phyloP scores from a whole-genome alignment of 2,113 vertebrate species.

The Bos taurus region ARS-UCD2.0 NC_037332.1:95451001-95451500 shows the following conservation, averaged over 20 bases:
- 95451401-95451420: constrained; percentile 75
- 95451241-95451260: constrained; percentile 25
- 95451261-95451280: constrained; percentile 25
- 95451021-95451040: constrained; percentile 36
- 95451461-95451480: constrained; percentile 70
- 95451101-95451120: constrained; percentile 29
- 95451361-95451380: constrained; percentile 76
- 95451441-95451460: constrained; percentile 78
- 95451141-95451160: constrained; percentile 11
- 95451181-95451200: constrained; percentile 41
- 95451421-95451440: constrained; percentile 76
- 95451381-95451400: constrained; percentile 71
- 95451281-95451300: background rate
- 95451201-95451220: constrained; percentile 52
- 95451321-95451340: constrained; percentile 62
- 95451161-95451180: constrained; percentile 35
- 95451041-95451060: constrained; percentile 32
- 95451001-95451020: constrained; percentile 56
- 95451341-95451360: constrained; percentile 78
- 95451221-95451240: background rate
- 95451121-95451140: constrained; percentile 27
- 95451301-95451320: background rate
- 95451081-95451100: constrained; percentile 28
- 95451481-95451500: constrained; percentile 52
- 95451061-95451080: constrained; percentile 42